Percentiles rank a stretch among this genome's conserved stretches.
phyloP scores from a whole-genome alignment of 2,797 vertebrate genomes.

The Helarctos malayanus region DNA sequence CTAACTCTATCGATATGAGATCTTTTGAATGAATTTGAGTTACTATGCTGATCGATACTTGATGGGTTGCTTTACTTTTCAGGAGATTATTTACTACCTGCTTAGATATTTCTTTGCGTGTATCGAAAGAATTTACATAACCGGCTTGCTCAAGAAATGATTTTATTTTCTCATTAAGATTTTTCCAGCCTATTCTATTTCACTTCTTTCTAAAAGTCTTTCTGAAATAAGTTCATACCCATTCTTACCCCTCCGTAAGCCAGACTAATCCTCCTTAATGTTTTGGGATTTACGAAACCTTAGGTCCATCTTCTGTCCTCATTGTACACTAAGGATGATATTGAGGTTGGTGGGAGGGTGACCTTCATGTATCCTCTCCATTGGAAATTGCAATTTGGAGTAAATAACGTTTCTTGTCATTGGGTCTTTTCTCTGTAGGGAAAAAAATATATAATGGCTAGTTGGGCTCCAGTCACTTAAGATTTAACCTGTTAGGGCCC shows the following conservation, averaged over 20 bases:
- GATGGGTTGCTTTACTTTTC: neutral
- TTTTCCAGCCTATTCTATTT: neutral
- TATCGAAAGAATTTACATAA: neutral
- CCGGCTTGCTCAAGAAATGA: neutral
- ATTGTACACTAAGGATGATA: neutral
- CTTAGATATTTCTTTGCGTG: neutral
- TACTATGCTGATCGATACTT: neutral
- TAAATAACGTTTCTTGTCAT: neutral
- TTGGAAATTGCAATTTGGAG: neutral
- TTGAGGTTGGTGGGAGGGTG: neutral
- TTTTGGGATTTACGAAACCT: no score
- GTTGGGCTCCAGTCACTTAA: neutral
- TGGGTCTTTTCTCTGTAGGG: neutral
- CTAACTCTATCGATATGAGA: neutral
- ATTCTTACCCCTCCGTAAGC: neutral
- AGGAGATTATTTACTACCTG: neutral
- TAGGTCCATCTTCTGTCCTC: neutral
- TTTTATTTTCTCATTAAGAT: constrained; percentile 14
- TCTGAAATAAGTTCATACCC: neutral
- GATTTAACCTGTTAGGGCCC: neutral
- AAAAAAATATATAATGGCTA: neutral
- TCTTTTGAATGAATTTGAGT: neutral
- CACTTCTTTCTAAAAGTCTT: neutral
- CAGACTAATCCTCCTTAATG: neutral
- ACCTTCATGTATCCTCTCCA: neutral